Base-by-base conservation (phyloP, 2,888 invertebrate genomes). In the Pristionchus mayeri region DNA sequence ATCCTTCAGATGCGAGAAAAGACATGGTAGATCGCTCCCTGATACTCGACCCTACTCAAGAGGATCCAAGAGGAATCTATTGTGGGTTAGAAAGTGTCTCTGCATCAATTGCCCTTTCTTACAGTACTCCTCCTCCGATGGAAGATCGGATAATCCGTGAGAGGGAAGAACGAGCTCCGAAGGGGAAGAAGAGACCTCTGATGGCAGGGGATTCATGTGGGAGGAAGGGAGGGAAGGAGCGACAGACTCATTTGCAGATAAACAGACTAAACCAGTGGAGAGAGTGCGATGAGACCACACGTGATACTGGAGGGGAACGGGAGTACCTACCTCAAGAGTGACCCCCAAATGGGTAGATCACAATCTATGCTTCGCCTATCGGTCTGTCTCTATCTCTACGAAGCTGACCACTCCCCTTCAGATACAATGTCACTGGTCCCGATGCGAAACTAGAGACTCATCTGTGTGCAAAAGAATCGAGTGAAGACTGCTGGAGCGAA, bases 271-370 rank as follows among this genome's bases (percentile, higher is more conserved):
- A 44, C 81, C 81, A 21, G 27, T 57, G 1, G 81, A 81, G 60
- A 81, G 24, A 57, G 54, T 81, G 21, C 30, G 16, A 81, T 81
- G 81, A 16, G 37, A n/a, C 18, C 24, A 0, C 81, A 81, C 30
- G 60, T 81, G 3, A 81, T 81, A 21, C n/a, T 81, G 7, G 81
- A 54, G 34, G 81, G 81, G 18, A 81, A 60, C 44, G 81, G 81
- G 7, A 54, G 27, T 24, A 87, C 89, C 3, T 92, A 91, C 80
- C 86, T 88, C 80, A 91, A 91, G 83, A 88, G 91, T 27, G 86
- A 87, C 13, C 88, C 89, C 4, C 86, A n/a, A 90, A 81, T 91
- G 89, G 90, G 87, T 91, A 60, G 89, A 90, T 60, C 90, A 92
- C 75, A 86, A 86, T 21, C 85, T 89, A 24, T 92, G 92, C 82